Evolutionary conservation across 1,140 invertebrate genomes (phyloP).

Genomic region (Aphelenchoides fujianensis): DNA sequence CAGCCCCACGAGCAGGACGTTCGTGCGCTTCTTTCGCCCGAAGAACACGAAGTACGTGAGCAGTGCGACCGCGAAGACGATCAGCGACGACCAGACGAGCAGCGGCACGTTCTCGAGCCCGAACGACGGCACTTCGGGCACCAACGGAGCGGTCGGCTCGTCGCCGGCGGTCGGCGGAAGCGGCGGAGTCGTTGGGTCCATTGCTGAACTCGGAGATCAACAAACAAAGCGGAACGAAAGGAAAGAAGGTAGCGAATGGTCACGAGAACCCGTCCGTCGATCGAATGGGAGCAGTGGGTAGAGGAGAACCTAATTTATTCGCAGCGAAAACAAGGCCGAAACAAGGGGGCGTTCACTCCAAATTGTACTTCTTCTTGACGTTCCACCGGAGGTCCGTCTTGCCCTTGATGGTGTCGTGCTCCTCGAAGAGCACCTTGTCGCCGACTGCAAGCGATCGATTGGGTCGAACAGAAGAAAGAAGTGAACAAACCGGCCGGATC

Average conservation of each 20-base stretch:
- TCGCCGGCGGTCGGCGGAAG: not conserved
- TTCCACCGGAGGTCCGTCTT: slow-evolving; percentile 44
- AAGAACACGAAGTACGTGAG: slow-evolving; percentile 10
- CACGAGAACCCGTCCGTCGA: too few relatives aligned
- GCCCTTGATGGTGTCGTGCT: slow-evolving; percentile 54
- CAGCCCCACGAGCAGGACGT: slow-evolving; percentile 46
- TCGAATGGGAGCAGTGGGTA: not conserved
- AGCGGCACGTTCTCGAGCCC: too few relatives aligned
- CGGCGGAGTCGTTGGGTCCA: not conserved
- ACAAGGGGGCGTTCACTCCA: slow-evolving; percentile 5
- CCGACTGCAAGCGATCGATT: slow-evolving; percentile 53
- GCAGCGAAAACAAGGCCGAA: too few relatives aligned
- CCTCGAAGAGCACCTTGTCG: slow-evolving; percentile 56
- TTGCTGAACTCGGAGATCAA: not conserved
- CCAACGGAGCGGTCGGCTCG: too few relatives aligned
- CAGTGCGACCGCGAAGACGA: slow-evolving; percentile 27
- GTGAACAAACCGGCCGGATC: slow-evolving; percentile 57
- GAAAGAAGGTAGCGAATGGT: not conserved
- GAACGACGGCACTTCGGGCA: too few relatives aligned
- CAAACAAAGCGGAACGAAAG: not conserved
- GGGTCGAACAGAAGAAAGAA: slow-evolving; percentile 11
- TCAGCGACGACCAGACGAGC: too few relatives aligned
- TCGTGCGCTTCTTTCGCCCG: slow-evolving; percentile 19
- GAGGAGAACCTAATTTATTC: not conserved
- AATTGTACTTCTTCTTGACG: slow-evolving; percentile 42